Evolutionary conservation across 2,888 invertebrate genomes (phyloP), one percentile per base, ranked within the genome.

Genomic region (Latrodectus hesperus): DNA sequence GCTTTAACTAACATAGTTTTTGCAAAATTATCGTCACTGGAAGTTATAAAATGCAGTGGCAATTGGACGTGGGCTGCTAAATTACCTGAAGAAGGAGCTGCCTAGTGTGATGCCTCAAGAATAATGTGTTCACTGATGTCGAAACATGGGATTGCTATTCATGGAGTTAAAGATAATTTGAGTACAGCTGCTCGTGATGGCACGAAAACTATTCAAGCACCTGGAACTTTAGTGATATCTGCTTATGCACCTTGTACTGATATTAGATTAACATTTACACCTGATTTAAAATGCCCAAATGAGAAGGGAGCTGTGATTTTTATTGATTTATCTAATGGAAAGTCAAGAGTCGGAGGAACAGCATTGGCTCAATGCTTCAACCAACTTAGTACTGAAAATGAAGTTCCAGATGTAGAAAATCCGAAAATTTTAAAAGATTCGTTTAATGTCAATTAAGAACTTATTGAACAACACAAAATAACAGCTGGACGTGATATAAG

Each of bases 41-140:
- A 93, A 93, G 99, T 99, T 92, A 96, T 99, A 1, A 99, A 99
- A 93, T 99, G 99, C 92, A 98, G 98, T 67, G 99, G 97, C n/a
- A 99, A 99, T 93, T 99, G 99, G 99, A 99, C 99, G 99, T 99
- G 99, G 99, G 96, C 98, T 0, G 99, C 99, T 14, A 99, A 99
- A 93, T 93, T 98, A 22, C 95, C 96, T 0, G 97, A 96, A 0
- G 99, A 98, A 92, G 99, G 99, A 1, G 97, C 96, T 2, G 95
- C 95, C 17, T 93, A 99, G 51, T 96, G 95, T 89, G 95, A 95
- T 89, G 97, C 99, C 0, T 99, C 99, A 91, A 93, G 93, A 65
- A 97, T 98, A 17, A 96, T 99, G 94, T 98, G 98, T 92, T 93
- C 93, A 5, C 94, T 97, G 4, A 97, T 99, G 97, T 93, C 93